Evolutionary conservation across 2,113 vertebrate species (phyloP).

Genomic region (Sporophila hypoxantha): DNA sequence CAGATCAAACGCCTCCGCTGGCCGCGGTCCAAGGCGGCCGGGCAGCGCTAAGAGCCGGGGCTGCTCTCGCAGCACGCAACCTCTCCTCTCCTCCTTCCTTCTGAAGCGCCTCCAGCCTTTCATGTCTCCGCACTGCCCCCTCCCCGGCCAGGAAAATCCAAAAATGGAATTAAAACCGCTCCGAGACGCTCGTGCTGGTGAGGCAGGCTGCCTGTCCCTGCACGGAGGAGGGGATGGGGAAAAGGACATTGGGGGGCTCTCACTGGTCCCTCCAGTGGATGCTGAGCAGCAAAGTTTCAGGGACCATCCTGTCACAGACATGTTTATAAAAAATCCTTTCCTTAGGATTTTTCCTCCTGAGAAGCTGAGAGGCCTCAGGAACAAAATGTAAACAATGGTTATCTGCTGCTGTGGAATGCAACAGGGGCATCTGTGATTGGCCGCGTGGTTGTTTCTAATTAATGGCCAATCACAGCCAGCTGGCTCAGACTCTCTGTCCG

Average conservation of each 20-base stretch:
- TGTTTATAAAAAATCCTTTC: too few species aligned
- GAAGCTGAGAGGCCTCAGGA: too few species aligned
- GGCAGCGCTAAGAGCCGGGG: not conserved
- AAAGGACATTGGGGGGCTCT: not conserved
- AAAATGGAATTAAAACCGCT: not conserved
- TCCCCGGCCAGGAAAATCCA: not conserved
- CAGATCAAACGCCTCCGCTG: not conserved
- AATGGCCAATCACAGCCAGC: too few species aligned
- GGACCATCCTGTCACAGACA: too few species aligned
- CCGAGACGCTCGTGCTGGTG: rapidly evolving
- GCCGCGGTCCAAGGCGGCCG: not conserved
- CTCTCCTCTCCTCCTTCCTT: not conserved
- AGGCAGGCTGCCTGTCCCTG: not conserved
- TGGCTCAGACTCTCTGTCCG: too few species aligned
- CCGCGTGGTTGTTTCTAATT: too few species aligned
- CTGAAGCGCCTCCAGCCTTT: not conserved
- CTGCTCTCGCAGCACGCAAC: not conserved
- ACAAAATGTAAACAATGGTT: too few species aligned
- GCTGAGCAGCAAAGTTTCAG: not conserved
- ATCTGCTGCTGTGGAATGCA: too few species aligned
- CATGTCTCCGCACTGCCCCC: not conserved
- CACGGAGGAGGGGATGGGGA: not conserved
- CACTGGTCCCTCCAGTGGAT: rapidly evolving
- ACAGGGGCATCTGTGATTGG: too few species aligned
- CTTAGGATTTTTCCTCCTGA: too few species aligned